Conservation (phyloP, 2,888 invertebrate species). For the Megalurothrips usitatus region DNA sequence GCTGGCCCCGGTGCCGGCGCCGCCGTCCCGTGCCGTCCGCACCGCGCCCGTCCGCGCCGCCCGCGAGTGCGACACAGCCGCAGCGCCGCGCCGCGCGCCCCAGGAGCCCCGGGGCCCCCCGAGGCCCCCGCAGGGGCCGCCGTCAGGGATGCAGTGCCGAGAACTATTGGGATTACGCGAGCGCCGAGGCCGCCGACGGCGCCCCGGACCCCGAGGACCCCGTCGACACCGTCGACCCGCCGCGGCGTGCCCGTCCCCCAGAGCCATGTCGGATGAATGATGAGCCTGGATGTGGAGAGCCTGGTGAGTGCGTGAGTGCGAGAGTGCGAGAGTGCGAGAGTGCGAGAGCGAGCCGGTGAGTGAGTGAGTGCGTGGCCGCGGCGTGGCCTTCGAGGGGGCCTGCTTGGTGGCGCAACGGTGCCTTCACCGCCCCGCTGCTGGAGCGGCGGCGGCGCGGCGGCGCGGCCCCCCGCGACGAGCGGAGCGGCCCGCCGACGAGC, state of each 20-base stretch:
- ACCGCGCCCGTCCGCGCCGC: neutral
- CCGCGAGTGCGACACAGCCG: neutral
- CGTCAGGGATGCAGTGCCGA: too few relatives aligned
- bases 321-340: constrained; percentile 33
- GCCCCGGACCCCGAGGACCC: neutral
- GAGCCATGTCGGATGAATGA: constrained; percentile 64
- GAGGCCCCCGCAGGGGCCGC: too few relatives aligned
- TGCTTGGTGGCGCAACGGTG: too few relatives aligned
- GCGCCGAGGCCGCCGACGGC: neutral
- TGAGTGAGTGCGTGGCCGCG: constrained; percentile 34
- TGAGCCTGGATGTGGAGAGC: constrained; percentile 68
- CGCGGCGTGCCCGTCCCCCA: neutral
- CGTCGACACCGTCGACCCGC: neutral
- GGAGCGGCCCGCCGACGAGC: constrained; percentile 37
- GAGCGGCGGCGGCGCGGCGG: too few relatives aligned
- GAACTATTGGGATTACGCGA: neutral
- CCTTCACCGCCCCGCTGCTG: too few relatives aligned
- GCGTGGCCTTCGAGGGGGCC: too few relatives aligned
- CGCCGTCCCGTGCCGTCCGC: neutral
- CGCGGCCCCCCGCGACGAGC: neutral
- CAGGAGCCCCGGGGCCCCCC: too few relatives aligned
- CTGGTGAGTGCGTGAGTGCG: constrained; percentile 52
- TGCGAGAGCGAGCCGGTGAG: constrained; percentile 33
- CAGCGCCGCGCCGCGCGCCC: neutral
- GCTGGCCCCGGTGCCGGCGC: neutral